A percentile compares a stretch with the other conserved stretches of the same genome.
Conservation (phyloP, 2,888 invertebrate species). For the Ernsta delagoae region DNA sequence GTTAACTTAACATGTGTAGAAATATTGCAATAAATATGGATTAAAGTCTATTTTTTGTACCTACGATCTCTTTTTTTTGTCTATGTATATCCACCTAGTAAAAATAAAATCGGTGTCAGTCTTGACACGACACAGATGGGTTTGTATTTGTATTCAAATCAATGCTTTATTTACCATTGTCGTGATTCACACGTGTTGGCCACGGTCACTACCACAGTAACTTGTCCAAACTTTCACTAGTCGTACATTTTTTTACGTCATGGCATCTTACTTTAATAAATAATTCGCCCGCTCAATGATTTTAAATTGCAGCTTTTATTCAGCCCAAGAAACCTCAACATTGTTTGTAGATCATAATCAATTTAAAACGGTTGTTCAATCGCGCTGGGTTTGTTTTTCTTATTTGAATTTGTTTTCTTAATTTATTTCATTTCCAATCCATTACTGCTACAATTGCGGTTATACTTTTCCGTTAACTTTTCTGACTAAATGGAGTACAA, state of each 20-base stretch:
- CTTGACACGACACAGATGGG: slow-evolving; percentile 44
- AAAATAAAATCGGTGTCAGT: slow-evolving; percentile 33
- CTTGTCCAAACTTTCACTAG: slow-evolving; percentile 66
- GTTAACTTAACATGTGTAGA: too few species aligned
- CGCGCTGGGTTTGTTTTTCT: background rate
- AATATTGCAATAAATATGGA: too few species aligned
- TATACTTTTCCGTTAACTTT: slow-evolving; percentile 12
- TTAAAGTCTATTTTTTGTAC: too few species aligned
- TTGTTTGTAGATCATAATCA: slow-evolving; percentile 4
- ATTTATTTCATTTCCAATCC: slow-evolving; percentile 7
- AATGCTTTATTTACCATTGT: slow-evolving; percentile 51
- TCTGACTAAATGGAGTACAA: background rate
- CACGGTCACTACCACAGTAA: slow-evolving; percentile 44
- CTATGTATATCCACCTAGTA: too few species aligned
- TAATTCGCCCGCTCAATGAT: slow-evolving; percentile 66
- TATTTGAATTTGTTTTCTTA: background rate
- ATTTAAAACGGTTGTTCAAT: slow-evolving; percentile 1
- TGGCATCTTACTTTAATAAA: slow-evolving; percentile 51
- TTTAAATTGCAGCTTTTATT: slow-evolving; percentile 20
- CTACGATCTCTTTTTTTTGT: too few species aligned
- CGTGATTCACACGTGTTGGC: slow-evolving; percentile 44
- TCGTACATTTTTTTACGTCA: slow-evolving; percentile 55
- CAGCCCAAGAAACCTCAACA: background rate
- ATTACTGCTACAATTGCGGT: background rate
- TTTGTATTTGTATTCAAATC: slow-evolving; percentile 49